phyloP scores from a whole-genome alignment of 2,888 invertebrate species.

The Andrena haemorrhoa region DNA sequence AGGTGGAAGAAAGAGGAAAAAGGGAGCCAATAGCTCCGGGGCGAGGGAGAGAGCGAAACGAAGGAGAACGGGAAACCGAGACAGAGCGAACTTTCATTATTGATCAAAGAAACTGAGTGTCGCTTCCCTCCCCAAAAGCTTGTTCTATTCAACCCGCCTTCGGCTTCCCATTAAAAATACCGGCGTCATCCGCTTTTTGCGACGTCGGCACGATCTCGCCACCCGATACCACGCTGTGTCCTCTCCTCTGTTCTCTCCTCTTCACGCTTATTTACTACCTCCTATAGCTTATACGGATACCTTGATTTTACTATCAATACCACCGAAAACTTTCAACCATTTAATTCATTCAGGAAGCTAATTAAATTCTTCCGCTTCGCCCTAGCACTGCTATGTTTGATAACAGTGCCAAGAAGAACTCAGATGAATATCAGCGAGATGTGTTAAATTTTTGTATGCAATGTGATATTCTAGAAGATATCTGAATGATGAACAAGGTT shows the following conservation, averaged over 20 bases:
- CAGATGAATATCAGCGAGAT: background rate
- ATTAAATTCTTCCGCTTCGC: background rate
- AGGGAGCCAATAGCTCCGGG: slow-evolving; percentile 53
- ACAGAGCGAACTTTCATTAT: slow-evolving; percentile 77
- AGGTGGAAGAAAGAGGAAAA: slow-evolving; percentile 44
- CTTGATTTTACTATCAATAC: background rate
- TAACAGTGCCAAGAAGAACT: background rate
- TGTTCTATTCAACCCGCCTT: slow-evolving; percentile 73
- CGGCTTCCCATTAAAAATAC: slow-evolving; percentile 75
- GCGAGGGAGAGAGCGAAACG: slow-evolving; percentile 48
- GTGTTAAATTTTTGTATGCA: background rate
- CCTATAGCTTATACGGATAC: slow-evolving; percentile 10
- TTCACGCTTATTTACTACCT: slow-evolving; percentile 27
- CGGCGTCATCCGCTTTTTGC: slow-evolving; percentile 61
- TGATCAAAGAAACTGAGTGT: slow-evolving; percentile 79
- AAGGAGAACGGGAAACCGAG: slow-evolving; percentile 56
- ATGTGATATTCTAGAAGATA: too few species aligned
- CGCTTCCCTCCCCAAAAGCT: slow-evolving; percentile 70
- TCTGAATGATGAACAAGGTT: too few species aligned
- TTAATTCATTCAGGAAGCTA: slow-evolving; percentile 1
- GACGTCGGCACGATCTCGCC: slow-evolving; percentile 56
- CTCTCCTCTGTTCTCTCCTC: slow-evolving; percentile 6
- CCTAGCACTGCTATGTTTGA: background rate
- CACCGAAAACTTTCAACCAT: background rate
- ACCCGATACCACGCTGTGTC: slow-evolving; percentile 41